phyloP scores from a whole-genome alignment of 2,888 invertebrate species.

The Lasioglossum calceatum region DNA sequence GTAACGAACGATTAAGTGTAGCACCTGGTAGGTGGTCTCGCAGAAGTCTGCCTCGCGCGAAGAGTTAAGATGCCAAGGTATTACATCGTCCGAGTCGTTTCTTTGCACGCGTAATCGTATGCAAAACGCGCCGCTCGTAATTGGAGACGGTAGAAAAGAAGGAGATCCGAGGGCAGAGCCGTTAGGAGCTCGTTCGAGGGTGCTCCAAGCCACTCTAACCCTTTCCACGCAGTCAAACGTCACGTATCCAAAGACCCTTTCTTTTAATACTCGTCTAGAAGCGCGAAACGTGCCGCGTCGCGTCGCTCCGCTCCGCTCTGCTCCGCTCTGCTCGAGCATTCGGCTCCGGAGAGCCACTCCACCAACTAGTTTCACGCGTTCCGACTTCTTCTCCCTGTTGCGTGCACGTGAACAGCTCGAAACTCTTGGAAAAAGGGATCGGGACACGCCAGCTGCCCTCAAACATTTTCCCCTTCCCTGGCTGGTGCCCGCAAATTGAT shows the following conservation, averaged over 20 bases:
- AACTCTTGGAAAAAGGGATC: neutral
- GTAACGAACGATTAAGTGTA: neutral
- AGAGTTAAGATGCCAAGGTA: neutral
- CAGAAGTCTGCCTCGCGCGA: neutral
- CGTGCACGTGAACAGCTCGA: neutral
- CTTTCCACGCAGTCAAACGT: slow-evolving; percentile 20
- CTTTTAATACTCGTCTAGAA: slow-evolving; percentile 3
- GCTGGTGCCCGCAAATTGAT: too few relatives aligned
- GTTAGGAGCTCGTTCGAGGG: slow-evolving; percentile 26
- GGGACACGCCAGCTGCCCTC: neutral
- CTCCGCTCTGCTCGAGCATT: slow-evolving; percentile 17
- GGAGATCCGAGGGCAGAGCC: slow-evolving; percentile 21
- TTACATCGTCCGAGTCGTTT: neutral
- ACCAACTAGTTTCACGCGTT: slow-evolving; percentile 29
- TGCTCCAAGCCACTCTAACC: slow-evolving; percentile 24
- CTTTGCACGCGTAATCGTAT: neutral
- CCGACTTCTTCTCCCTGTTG: neutral
- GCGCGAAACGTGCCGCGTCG: slow-evolving; percentile 28
- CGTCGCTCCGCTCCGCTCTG: neutral
- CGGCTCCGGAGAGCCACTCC: slow-evolving; percentile 21
- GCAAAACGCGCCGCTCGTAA: slow-evolving; percentile 19
- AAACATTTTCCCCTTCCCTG: neutral
- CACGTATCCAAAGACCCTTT: slow-evolving; percentile 17
- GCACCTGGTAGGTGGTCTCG: too few relatives aligned
- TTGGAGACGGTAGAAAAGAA: slow-evolving; percentile 5